Evolutionary conservation across 1,140 invertebrate genomes (phyloP), one percentile per base, ranked within the genome.

Genomic region (Hormaphis cornu): DNA sequence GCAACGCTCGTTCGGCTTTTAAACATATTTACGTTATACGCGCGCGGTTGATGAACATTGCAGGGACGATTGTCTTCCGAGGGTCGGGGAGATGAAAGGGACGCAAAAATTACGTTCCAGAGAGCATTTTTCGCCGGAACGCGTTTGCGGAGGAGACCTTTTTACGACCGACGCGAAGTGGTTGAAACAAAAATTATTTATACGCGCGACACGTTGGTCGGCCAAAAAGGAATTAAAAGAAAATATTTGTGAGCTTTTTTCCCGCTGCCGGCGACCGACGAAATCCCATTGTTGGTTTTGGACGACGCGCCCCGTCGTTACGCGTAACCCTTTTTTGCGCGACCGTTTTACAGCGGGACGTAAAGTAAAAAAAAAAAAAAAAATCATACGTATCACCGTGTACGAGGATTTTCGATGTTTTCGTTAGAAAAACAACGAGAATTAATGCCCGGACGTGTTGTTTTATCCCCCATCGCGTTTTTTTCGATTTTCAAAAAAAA

Each of bases 201-300:
- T 40, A 40, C 2, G 1, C 3, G n/a, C 35, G 6, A 40, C 54
- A 40, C 20, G 37, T 58, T 40, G 20, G 33, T 20, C 20, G 35
- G 14, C 20, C 22, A 37, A 58, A 58, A 58, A 58, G 22, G 54
- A 58, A 58, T 58, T 58, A 40, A 58, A 58, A 58, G 14, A 40
- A 40, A 24, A 40, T 58, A 40, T 24, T 33, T 40, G 2, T 24
- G 20, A 24, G 14, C 14, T 7, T 58, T 14, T 14, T 58, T 37
- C 35, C 40, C 40, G 40, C 40, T 58, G 20, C 54, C 40, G 37
- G 1, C 22, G 5, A 40, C 35, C 35, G 20, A 40, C 14, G 16
- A n/a, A 37, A 24, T 58, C 12, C 54, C 40, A 40, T 40, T 58
- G 54, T 58, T 58, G 20, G 54, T 58, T 58, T 58, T 58, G 40